These are phyloP conservation scores for Dynastes grantii DNA, from an alignment of 2,888 invertebrate genomes.

Conservation along the genomic window DNA sequence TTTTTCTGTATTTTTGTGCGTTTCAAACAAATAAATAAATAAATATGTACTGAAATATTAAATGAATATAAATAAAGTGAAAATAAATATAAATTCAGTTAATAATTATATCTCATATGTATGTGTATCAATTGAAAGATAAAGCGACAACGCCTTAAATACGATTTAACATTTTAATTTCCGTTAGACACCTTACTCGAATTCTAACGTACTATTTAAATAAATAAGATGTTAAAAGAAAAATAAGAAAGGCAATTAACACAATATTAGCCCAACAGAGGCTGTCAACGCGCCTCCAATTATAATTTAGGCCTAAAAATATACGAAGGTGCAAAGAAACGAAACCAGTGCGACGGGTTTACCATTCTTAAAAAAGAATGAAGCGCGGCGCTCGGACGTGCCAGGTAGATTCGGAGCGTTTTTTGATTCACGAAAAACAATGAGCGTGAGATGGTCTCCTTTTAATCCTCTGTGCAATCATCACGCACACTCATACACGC, in stretches of 20 bases:
- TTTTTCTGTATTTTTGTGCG: no score
- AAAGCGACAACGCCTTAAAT: no score
- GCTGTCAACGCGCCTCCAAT: slow-evolving; percentile 27
- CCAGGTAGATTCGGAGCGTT: slow-evolving; percentile 28
- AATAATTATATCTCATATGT: no score
- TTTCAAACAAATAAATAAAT: no score
- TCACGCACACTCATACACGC: slow-evolving; percentile 11
- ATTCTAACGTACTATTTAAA: background rate
- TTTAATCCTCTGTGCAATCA: slow-evolving; percentile 41
- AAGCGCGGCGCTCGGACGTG: background rate
- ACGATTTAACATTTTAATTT: no score
- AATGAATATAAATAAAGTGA: no score
- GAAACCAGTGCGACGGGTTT: slow-evolving; percentile 43
- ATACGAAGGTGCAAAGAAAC: background rate
- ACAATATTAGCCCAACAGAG: slow-evolving; percentile 14
- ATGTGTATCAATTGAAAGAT: no score
- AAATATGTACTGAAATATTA: no score
- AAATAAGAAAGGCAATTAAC: slow-evolving; percentile 19
- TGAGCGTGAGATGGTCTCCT: slow-evolving; percentile 11
- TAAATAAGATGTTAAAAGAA: background rate
- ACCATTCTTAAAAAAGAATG: slow-evolving; percentile 25
- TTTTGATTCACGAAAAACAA: slow-evolving; percentile 33
- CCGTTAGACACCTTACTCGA: background rate
- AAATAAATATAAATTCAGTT: no score
- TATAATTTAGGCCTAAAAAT: slow-evolving; percentile 40